Conservation (phyloP, 2,888 invertebrate species). For the Drosophila koepferae region DNA sequence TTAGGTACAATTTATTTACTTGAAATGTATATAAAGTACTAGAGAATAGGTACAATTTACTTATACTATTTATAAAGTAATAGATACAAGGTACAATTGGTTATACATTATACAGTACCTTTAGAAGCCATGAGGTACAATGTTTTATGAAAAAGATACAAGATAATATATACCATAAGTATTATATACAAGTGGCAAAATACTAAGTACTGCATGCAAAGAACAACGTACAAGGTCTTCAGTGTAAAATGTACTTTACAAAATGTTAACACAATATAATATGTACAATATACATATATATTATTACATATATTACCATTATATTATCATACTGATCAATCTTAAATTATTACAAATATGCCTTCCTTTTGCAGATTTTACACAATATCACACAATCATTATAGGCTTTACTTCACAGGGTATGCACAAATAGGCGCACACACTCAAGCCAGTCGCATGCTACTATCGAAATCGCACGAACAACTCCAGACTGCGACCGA, state of each 20-base stretch:
- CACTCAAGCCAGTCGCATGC: slow-evolving; percentile 11
- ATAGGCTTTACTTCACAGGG: neutral
- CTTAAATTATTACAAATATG: neutral
- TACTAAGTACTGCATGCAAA: neutral
- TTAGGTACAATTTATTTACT: too few species aligned
- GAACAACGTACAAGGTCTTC: neutral
- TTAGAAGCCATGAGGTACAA: neutral
- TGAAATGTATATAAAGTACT: neutral
- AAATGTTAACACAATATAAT: neutral
- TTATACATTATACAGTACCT: too few species aligned
- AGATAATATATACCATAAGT: neutral
- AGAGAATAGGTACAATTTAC: neutral
- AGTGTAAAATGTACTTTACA: neutral
- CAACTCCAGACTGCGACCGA: slow-evolving; percentile 41
- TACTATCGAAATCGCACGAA: slow-evolving; percentile 49
- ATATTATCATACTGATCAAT: neutral
- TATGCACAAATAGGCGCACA: neutral
- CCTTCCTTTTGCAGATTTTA: neutral
- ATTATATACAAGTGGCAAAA: neutral
- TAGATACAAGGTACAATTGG: neutral
- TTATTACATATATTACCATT: neutral
- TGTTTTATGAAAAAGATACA: neutral
- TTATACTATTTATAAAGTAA: neutral
- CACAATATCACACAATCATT: neutral
- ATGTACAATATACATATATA: neutral